Conservation (phyloP, 2,113 vertebrate genomes). For the Oreocharis arfaki region DNA sequence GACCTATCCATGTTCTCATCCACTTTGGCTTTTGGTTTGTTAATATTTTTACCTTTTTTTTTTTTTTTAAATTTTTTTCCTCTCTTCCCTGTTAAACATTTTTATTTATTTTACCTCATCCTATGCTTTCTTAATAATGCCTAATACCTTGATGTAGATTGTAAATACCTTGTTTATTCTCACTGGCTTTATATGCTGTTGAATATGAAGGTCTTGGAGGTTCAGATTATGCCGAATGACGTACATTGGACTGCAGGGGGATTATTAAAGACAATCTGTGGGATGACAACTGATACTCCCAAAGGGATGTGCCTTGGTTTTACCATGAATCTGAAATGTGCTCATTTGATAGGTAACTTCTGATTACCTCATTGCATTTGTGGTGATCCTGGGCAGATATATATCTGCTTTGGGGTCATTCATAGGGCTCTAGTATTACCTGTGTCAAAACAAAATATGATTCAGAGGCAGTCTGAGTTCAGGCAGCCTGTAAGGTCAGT, state of each 20-base stretch:
- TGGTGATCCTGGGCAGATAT: neutral
- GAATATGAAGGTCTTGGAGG: neutral
- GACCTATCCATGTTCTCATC: neutral
- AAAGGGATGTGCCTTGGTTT: neutral
- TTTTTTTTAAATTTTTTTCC: neutral
- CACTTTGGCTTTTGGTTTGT: neutral
- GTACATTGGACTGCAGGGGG: neutral
- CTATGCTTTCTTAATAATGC: neutral
- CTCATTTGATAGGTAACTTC: neutral
- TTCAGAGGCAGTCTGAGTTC: neutral
- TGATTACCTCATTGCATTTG: neutral
- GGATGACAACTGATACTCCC: neutral
- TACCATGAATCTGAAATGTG: neutral
- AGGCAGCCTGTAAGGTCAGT: neutral
- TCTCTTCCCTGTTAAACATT: neutral
- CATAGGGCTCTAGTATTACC: neutral
- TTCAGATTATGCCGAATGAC: neutral
- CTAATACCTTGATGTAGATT: neutral
- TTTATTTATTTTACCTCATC: neutral
- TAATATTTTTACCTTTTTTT: neutral
- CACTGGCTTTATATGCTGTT: neutral
- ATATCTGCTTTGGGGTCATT: neutral
- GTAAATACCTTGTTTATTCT: too few species aligned
- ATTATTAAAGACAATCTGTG: neutral
- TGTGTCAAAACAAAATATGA: neutral